These are phyloP conservation scores for Stictocephala bisonia DNA, from an alignment of 2,888 invertebrate species.

Conservation along the genomic window DNA sequence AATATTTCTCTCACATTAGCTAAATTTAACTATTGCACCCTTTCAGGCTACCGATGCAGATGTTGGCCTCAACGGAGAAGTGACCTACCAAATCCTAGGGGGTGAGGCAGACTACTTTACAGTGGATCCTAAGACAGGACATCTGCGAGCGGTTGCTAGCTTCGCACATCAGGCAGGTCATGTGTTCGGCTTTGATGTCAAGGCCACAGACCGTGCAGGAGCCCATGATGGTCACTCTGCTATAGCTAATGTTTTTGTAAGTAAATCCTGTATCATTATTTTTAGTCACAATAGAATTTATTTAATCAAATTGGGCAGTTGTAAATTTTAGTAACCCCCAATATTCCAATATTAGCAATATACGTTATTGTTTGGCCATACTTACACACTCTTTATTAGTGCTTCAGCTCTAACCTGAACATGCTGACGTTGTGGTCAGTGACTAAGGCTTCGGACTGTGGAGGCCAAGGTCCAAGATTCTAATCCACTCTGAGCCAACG, in stretches of 20 bases:
- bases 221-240: slow-evolving; percentile 85
- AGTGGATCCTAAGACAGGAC: slow-evolving; percentile 81
- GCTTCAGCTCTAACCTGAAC: too few species aligned
- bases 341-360: too few species aligned
- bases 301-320: slow-evolving; percentile 2
- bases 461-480: too few species aligned
- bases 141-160: slow-evolving; percentile 77
- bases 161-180: slow-evolving; percentile 77
- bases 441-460: too few species aligned
- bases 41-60: slow-evolving; percentile 80
- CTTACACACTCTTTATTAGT: too few species aligned
- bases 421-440: too few species aligned
- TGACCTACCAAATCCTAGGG: slow-evolving; percentile 81
- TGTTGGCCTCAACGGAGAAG: slow-evolving; percentile 78
- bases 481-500: too few species aligned
- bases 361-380: too few species aligned
- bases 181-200: slow-evolving; percentile 88
- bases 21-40: too few species aligned
- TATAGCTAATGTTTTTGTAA: slow-evolving; percentile 87
- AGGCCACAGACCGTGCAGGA: slow-evolving; percentile 84
- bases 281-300: neutral
- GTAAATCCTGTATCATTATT: too few species aligned
- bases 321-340: too few species aligned
- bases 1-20: too few species aligned
- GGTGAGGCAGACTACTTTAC: slow-evolving; percentile 78